Conservation (phyloP, 2,113 vertebrate species). For the Globicephala melas region DNA sequence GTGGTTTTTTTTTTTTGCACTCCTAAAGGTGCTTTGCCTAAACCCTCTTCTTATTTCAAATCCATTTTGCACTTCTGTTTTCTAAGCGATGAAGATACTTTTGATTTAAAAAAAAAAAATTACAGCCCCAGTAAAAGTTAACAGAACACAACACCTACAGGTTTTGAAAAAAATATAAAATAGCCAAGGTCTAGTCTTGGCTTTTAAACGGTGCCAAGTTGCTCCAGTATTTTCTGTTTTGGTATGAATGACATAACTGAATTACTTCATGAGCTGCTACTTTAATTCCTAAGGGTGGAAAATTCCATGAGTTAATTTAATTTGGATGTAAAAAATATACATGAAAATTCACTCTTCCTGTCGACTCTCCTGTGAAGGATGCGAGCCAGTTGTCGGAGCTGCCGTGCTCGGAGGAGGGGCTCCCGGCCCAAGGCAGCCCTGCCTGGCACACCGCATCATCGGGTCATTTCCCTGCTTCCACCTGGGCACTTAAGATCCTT, state of each 20-base stretch:
- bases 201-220: slow-evolving; percentile 74
- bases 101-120: slow-evolving; percentile 53
- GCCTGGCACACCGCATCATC: not conserved
- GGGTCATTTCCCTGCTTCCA: not conserved
- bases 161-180: slow-evolving; percentile 60
- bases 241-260: slow-evolving; percentile 76
- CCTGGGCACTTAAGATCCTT: not conserved
- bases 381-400: not conserved
- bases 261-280: slow-evolving; percentile 81
- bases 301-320: slow-evolving; percentile 82
- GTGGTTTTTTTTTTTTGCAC: not conserved
- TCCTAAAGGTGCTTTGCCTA: not conserved
- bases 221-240: slow-evolving; percentile 73
- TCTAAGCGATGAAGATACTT: slow-evolving; percentile 57
- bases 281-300: slow-evolving; percentile 81
- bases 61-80: slow-evolving; percentile 55
- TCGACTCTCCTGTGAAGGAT: slow-evolving; percentile 55
- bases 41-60: slow-evolving; percentile 4
- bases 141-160: slow-evolving; percentile 62
- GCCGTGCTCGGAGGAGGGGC: not conserved
- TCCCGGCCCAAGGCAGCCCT: accelerated
- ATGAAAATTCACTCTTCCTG: slow-evolving; percentile 68
- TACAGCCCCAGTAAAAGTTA: slow-evolving; percentile 64
- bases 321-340: slow-evolving; percentile 76
- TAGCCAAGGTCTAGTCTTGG: slow-evolving; percentile 40